Percentiles rank a stretch among this genome's conserved stretches.
These are phyloP conservation scores for Orchesella cincta DNA, from an alignment of 1,140 invertebrate genomes.

Conservation along the genomic window DNA sequence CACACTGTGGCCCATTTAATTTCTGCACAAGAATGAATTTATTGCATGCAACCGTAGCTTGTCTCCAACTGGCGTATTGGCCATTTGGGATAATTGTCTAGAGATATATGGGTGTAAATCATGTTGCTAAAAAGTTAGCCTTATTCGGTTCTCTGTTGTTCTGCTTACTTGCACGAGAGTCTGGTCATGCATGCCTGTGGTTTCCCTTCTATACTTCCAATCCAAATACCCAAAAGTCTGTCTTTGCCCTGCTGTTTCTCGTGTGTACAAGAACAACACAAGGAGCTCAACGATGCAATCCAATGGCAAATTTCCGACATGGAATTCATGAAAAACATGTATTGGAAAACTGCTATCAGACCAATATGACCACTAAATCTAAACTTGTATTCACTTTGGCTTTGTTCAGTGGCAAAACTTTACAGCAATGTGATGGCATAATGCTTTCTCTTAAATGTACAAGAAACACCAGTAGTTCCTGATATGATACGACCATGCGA, in stretches of 20 bases:
- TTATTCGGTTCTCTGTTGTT: no score
- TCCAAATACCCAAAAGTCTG: no score
- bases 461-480: no score
- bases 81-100: neutral
- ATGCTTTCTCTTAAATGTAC: no score
- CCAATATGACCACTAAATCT: no score
- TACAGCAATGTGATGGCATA: no score
- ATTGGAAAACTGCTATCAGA: no score
- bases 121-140: neutral
- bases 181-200: constrained; percentile 11
- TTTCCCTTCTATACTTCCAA: neutral
- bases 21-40: neutral
- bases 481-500: no score
- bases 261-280: neutral
- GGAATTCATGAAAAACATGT: neutral
- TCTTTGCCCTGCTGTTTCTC: no score
- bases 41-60: neutral
- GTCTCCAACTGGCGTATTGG: constrained; percentile 1
- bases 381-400: no score
- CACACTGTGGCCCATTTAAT: neutral
- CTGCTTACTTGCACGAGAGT: neutral
- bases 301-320: neutral
- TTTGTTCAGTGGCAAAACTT: no score
- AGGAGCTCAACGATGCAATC: neutral
- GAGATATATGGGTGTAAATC: constrained; percentile 20